Evolutionary conservation across 2,888 invertebrate genomes (phyloP), one percentile per base, ranked within the genome.

Genomic region (Ectobius pallidus): DNA sequence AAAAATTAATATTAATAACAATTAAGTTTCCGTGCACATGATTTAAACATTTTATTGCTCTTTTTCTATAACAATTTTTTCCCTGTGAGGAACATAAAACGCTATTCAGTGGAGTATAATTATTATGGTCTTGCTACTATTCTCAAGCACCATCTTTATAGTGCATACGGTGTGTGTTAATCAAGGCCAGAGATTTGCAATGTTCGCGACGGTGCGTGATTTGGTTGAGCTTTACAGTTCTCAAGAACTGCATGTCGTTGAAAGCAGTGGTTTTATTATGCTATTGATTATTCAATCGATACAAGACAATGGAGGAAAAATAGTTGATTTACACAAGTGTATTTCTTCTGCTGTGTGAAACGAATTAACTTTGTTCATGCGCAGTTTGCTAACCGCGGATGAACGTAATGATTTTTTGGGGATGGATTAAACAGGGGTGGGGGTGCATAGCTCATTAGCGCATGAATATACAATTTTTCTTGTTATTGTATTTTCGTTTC

Each of bases 351-450:
- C 68, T 74, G 67, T 73, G 75, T 72, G 74, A 75, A 73, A 71
- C 72, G 76, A 74, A 73, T 70, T 74, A 74, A 74, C 70, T 75
- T 72, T 72, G 76, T 74, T 67, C 76, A 75, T 76, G 76, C 76
- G 76, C 76, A 76, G 73, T 74, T 73, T 76, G 74, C 58, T 58
- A 73, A 84, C 85, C 89, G 88, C 89, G 83, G 86, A 87, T 87
- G 86, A 86, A 90, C 90, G 91, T 91, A 91, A 91, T 91, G 91
- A 91, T 91, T 91, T 91, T 91, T 91, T 91, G 91, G 91, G 90
- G 90, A 73, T 73, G 75, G 75, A 72, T 75, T 73, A 75, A 70
- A 63, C 65, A 68, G 70, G 76, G 76, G 75, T 73, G 74, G 74
- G 76, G 76, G 75, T 72, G 71, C 73, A 72, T 73, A 85, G 83